Evolutionary conservation across 2,797 vertebrate species (phyloP).

Genomic region (Oreochromis grahami): DNA sequence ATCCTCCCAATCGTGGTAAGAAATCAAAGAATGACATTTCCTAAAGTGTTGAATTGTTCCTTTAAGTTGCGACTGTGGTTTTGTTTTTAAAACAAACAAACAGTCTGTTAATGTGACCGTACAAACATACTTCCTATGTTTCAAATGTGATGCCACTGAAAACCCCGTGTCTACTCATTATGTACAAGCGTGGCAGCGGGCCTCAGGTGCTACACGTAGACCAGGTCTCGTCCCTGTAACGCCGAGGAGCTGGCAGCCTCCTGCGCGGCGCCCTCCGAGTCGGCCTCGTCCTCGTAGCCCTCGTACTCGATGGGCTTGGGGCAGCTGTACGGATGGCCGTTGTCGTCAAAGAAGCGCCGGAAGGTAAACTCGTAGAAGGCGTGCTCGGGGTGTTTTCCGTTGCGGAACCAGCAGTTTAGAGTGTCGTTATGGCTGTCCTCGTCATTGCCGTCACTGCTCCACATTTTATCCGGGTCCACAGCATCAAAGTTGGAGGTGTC

Average conservation of each 20-base stretch:
- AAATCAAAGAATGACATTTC: background rate
- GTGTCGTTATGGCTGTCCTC: conserved; percentile 90
- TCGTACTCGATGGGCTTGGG: conserved; percentile 95
- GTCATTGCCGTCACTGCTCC: conserved; percentile 86
- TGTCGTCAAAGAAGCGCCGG: conserved; percentile 97
- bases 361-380: conserved; percentile 99
- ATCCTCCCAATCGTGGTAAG: background rate
- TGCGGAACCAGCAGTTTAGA: conserved; percentile 91
- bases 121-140: conserved; percentile 22
- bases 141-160: background rate
- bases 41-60: background rate
- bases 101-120: background rate
- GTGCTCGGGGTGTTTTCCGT: conserved; percentile 95
- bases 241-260: conserved; percentile 32
- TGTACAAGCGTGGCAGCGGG: background rate
- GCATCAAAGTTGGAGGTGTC: conserved; percentile 99
- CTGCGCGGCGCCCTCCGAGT: conserved; percentile 29
- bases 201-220: conserved; percentile 82
- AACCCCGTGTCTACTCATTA: background rate
- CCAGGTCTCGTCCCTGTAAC: conserved; percentile 81
- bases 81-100: background rate
- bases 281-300: conserved; percentile 77
- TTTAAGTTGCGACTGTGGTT: background rate
- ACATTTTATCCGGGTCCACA: conserved; percentile 94
- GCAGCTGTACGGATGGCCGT: conserved; percentile 96